These are phyloP conservation scores for Megalopta genalis DNA, from an alignment of 1,140 invertebrate genomes.

Conservation along the genomic window DNA sequence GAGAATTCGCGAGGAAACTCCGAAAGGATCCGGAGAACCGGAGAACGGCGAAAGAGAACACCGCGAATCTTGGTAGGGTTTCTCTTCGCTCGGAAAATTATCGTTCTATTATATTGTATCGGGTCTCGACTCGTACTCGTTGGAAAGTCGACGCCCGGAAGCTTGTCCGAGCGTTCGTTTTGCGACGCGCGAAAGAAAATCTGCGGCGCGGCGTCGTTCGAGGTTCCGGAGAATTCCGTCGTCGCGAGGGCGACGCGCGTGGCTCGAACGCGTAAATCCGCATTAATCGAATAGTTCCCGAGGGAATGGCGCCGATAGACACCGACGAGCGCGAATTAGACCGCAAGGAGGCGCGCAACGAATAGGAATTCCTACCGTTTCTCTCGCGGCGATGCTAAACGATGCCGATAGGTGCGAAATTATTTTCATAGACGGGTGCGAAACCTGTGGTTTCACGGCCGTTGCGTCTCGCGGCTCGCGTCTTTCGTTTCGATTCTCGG, in stretches of 20 bases:
- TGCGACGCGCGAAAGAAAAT: too few relatives aligned
- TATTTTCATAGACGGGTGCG: constrained; percentile 33
- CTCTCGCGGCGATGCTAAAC: constrained; percentile 40
- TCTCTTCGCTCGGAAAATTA: too few relatives aligned
- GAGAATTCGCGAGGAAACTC: neutral
- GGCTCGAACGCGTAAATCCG: neutral
- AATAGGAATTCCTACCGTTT: constrained; percentile 32
- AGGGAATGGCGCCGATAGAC: neutral
- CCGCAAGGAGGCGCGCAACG: constrained; percentile 14
- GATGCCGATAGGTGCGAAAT: constrained; percentile 40
- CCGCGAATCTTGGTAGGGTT: too few relatives aligned
- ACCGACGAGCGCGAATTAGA: constrained; percentile 36
- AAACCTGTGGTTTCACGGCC: constrained; percentile 7
- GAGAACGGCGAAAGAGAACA: too few relatives aligned
- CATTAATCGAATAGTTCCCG: constrained; percentile 33
- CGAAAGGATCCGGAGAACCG: neutral
- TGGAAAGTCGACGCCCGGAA: too few relatives aligned
- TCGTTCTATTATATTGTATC: too few relatives aligned
- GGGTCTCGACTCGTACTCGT: too few relatives aligned
- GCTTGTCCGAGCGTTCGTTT: too few relatives aligned
- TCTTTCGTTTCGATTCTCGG: too few relatives aligned
- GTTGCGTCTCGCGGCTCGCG: too few relatives aligned
- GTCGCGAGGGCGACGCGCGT: neutral
- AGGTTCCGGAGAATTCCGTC: too few relatives aligned
- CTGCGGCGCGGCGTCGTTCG: too few relatives aligned